Evolutionary conservation across 92 coral and sea anemone genomes (phyloP), one percentile per base, ranked within the genome.

Genomic region (Actinostola sp.): DNA sequence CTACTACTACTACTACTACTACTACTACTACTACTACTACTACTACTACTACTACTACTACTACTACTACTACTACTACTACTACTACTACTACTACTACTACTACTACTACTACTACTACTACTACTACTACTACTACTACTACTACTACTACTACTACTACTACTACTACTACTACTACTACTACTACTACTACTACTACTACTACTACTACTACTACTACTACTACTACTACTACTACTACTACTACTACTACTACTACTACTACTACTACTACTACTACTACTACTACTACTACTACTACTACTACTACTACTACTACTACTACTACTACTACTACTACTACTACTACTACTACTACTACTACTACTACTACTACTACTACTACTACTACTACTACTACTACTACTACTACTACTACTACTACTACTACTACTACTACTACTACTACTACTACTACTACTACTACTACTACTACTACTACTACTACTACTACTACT

Each of bases 1-100:
- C 58, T 51, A 51, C 58, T 51, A 51, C 58, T 51, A 51, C 58
- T 51, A 51, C 58, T 51, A 51, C 58, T 51, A 51, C 58, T 51
- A 51, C 58, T 51, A 51, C 58, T 51, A 51, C 58, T 51, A 51
- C 58, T 51, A 51, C 58, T 51, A 51, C 58, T 51, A 51, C 58
- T 51, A 51, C 58, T 51, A 51, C 58, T 51, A 51, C 58, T 51
- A 51, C 58, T 51, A 51, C 58, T 51, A 51, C 58, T 51, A 51
- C 58, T 51, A 51, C 58, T 51, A 51, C 58, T 51, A 51, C 58
- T 51, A 51, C 58, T 51, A 51, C 58, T 51, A 51, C 58, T 51
- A 51, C 58, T 51, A 51, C 58, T 51, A 51, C 58, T 51, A 51
- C 58, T 51, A 51, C 58, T 51, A 51, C 58, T 51, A 51, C 58